These are phyloP conservation scores for Theristicus caerulescens DNA, from an alignment of 2,113 vertebrate species.

Conservation along the genomic window DNA sequence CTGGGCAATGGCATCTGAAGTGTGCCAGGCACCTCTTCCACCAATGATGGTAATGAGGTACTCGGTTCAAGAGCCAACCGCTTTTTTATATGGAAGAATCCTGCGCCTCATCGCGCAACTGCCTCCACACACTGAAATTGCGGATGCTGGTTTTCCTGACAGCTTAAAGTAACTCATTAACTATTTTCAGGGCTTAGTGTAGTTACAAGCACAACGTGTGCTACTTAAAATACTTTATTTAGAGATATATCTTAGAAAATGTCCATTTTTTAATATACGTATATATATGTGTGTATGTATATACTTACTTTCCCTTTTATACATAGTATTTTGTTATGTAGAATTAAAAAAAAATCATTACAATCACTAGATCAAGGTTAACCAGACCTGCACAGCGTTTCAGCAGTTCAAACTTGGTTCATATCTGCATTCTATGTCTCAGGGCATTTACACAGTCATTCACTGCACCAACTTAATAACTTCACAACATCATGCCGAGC, in stretches of 20 bases:
- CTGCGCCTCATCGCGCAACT: neutral
- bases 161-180: neutral
- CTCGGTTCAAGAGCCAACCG: neutral
- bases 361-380: neutral
- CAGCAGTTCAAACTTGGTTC: neutral
- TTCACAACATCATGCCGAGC: neutral
- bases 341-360: neutral
- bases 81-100: neutral
- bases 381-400: neutral
- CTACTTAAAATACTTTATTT: neutral
- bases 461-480: neutral
- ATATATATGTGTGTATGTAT: too few species aligned
- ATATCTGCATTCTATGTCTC: neutral
- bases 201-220: neutral
- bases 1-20: neutral
- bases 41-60: fast-evolving
- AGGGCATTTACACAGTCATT: neutral
- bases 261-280: neutral
- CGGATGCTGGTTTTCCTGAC: neutral
- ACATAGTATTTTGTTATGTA: neutral
- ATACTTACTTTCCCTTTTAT: neutral
- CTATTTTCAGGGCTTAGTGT: neutral
- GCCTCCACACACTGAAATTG: neutral
- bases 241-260: neutral
- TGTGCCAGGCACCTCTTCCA: neutral